Evolutionary conservation across 2,797 vertebrate species (phyloP).

Genomic region (Falco concolor): DNA sequence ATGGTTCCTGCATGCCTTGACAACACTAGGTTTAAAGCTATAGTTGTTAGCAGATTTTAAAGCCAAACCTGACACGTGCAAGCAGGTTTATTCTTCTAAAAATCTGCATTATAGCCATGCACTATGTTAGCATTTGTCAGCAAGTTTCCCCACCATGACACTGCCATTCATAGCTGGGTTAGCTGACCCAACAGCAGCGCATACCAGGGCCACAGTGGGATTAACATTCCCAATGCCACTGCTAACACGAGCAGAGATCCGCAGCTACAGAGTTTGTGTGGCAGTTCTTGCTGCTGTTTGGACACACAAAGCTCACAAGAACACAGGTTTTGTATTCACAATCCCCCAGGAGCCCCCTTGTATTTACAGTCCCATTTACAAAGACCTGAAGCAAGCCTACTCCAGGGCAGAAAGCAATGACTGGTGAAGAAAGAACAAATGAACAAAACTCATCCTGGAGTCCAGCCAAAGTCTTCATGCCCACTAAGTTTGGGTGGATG

Average conservation of each 20-base stretch:
- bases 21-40: background rate
- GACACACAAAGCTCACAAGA: background rate
- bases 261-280: background rate
- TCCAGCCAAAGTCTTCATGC: slow-evolving; percentile 4
- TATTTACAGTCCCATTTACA: background rate
- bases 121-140: background rate
- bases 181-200: slow-evolving; percentile 19
- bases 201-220: background rate
- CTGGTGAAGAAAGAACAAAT: background rate
- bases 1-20: background rate
- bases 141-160: slow-evolving; percentile 16
- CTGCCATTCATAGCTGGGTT: background rate
- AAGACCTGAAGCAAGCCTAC: background rate
- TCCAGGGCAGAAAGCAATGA: background rate
- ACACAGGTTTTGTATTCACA: rapidly evolving
- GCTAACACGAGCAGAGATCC: slow-evolving; percentile 1
- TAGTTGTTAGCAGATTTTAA: background rate
- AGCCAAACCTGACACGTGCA: background rate
- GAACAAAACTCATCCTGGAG: background rate
- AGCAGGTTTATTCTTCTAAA: slow-evolving; percentile 20
- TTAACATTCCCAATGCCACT: slow-evolving; percentile 45
- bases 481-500: background rate
- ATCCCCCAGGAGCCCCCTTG: background rate
- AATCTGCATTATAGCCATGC: background rate
- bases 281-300: background rate